Conservation (phyloP, 2,888 invertebrate genomes). For the Epinotia ramella region DNA sequence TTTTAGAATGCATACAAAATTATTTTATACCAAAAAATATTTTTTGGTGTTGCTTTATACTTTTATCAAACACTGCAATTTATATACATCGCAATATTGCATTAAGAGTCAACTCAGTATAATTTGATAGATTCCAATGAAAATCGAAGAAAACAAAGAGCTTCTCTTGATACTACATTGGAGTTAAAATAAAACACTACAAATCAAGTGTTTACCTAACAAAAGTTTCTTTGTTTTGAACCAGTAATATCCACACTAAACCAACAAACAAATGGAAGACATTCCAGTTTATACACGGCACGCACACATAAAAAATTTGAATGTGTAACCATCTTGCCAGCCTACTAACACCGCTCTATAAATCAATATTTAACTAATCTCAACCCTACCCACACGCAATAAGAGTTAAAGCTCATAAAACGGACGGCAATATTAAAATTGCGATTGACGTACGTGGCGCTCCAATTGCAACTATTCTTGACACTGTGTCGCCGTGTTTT, state of each 20-base stretch:
- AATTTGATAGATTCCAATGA: no score
- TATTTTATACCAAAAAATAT: no score
- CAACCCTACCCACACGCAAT: neutral
- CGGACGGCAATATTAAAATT: neutral
- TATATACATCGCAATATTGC: no score
- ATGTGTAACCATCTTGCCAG: conserved; percentile 42
- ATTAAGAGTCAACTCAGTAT: no score
- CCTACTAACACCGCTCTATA: neutral
- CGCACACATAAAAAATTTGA: conserved; percentile 46
- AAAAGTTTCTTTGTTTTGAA: neutral
- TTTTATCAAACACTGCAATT: no score
- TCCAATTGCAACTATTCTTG: conserved; percentile 9
- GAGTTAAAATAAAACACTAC: no score
- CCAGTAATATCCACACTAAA: conserved; percentile 47
- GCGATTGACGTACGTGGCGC: conserved; percentile 26
- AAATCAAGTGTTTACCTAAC: neutral
- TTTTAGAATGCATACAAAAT: no score
- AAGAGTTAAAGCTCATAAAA: neutral
- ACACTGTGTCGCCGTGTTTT: conserved; percentile 30
- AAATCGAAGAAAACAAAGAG: no score
- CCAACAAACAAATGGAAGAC: conserved; percentile 55
- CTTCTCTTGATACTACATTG: no score
- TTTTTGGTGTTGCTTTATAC: no score
- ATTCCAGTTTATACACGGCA: conserved; percentile 59
- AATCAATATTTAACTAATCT: conserved; percentile 43